phyloP scores from a whole-genome alignment of 53 echinoderm and acorn worm species.

The Antedon mediterranea region DNA sequence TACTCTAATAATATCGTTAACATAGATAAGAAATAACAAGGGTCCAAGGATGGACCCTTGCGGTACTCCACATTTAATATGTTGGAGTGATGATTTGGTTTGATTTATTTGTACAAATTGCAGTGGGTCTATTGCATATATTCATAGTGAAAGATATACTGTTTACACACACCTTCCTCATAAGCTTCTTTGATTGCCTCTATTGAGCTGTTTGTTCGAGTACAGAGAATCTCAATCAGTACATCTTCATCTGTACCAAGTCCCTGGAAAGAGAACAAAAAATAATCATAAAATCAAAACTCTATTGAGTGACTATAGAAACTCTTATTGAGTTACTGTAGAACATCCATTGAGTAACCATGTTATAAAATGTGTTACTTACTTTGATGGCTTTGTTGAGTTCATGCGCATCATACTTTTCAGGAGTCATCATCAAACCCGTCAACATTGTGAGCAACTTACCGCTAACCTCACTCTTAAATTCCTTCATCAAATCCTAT shows the following conservation, averaged over 20 bases:
- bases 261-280: slow-evolving; percentile 32
- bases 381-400: slow-evolving; percentile 90
- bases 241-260: slow-evolving; percentile 90
- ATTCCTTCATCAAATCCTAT: slow-evolving; percentile 85
- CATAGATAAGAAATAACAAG: too few species aligned
- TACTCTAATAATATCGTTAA: too few species aligned
- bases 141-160: too few species aligned
- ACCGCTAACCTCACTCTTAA: slow-evolving; percentile 86
- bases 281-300: background rate
- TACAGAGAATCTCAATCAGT: slow-evolving; percentile 93
- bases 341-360: too few species aligned
- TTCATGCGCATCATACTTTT: slow-evolving; percentile 69
- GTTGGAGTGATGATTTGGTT: too few species aligned
- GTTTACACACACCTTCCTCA: slow-evolving; percentile 81
- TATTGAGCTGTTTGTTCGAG: slow-evolving; percentile 78
- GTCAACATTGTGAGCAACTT: slow-evolving; percentile 67
- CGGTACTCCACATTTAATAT: too few species aligned
- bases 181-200: slow-evolving; percentile 87
- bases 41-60: too few species aligned
- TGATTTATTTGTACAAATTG: too few species aligned
- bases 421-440: slow-evolving; percentile 83
- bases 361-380: background rate
- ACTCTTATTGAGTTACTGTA: too few species aligned
- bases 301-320: too few species aligned
- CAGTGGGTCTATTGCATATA: too few species aligned